Evolutionary conservation across 2,113 vertebrate genomes (phyloP), one percentile per base, ranked within the genome.

Genomic region (Dascyllus trimaculatus): DNA sequence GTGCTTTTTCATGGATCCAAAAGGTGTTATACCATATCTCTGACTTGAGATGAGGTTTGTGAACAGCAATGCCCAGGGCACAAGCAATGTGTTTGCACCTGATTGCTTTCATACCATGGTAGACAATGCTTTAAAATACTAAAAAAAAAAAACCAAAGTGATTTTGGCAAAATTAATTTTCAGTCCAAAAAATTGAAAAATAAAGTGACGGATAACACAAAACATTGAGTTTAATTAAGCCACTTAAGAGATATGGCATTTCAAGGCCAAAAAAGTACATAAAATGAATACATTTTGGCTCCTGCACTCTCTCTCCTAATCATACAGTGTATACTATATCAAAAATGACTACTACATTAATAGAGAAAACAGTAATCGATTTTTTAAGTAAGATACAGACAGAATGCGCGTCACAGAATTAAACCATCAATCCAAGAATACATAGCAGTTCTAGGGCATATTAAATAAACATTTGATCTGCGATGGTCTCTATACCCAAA

Each of bases 1-100:
- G 86, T 90, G 81, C 74, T 89, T 92, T 84, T 91, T 85, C 78
- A 88, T 88, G 88, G 80, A 92, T 92, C 81, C 89, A 88, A 85
- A 35, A 88, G 80, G 90, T 91, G 68, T 90, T 90, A 86, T 82
- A 63, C 79, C 81, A 77, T 92, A 91, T 91, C 90, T 87, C 64
- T 85, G 85, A 82, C 84, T 88, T 52, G 75, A 93, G 85, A 93
- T 90, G 85, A 72, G 88, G 84, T 89, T 68, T 86, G 76, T 84
- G 88, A 75, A 84, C 79, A 85, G 84, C 59, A 81, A 71, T 84
- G 88, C 87, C 89, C 77, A 53, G 81, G 84, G 91, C 84, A 77
- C 64, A 38, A 59, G 81, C 81, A 85, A 91, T 89, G 88, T 91
- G 89, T 89, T 89, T 89, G 77, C 71, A 83, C 80, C 82, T 84